Percentiles rank a stretch among this genome's conserved stretches.
These are phyloP conservation scores for Caenorhabditis panamensis DNA, from an alignment of 2,888 invertebrate species.

Conservation along the genomic window DNA sequence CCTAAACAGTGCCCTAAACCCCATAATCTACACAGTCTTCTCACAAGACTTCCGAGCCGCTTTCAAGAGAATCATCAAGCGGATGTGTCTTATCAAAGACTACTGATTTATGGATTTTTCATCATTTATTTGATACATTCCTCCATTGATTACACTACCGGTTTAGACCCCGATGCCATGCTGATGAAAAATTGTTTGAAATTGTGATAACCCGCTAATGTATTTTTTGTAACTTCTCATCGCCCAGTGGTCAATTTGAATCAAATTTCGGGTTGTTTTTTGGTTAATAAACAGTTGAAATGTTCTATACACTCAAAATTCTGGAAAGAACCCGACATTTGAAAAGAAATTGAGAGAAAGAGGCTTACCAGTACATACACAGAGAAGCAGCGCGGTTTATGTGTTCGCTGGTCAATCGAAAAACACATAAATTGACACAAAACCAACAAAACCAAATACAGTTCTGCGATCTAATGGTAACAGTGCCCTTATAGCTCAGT, in stretches of 20 bases:
- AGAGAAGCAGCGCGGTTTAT: too few species aligned
- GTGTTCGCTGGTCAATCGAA: too few species aligned
- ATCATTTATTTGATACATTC: not conserved
- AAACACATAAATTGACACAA: too few species aligned
- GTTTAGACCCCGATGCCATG: not conserved
- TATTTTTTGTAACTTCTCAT: too few species aligned
- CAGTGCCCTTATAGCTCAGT: conserved; percentile 66
- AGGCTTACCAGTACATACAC: too few species aligned
- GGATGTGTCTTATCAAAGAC: conserved; percentile 73
- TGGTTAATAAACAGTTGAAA: not conserved
- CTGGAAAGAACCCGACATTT: too few species aligned
- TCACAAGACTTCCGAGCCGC: conserved; percentile 80
- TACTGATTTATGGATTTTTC: conserved; percentile 45
- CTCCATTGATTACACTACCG: not conserved
- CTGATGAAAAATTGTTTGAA: too few species aligned
- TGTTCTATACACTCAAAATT: too few species aligned
- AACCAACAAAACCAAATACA: too few species aligned
- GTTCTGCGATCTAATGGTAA: too few species aligned
- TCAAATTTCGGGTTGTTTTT: not conserved
- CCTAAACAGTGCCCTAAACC: conserved; percentile 82
- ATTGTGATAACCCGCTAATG: too few species aligned
- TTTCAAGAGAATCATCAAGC: conserved; percentile 79
- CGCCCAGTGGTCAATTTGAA: not conserved
- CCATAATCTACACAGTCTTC: conserved; percentile 81
- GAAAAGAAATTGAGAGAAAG: too few species aligned